A percentile compares a stretch with the other conserved stretches of the same genome.
phyloP scores from a whole-genome alignment of 2,113 vertebrate species.

The Actinemys pallida region DNA sequence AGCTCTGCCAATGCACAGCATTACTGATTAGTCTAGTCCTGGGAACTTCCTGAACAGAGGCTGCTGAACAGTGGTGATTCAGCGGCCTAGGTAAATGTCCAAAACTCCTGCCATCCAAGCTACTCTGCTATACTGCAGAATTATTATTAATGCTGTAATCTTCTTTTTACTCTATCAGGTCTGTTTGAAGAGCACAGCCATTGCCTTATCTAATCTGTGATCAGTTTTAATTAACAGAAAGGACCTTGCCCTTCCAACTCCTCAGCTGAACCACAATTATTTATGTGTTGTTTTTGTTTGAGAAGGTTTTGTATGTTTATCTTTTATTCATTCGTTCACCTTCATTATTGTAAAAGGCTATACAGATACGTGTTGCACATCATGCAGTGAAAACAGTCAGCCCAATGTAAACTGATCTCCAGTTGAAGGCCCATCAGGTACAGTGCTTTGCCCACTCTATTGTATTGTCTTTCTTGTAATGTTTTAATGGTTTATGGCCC shows the following conservation, averaged over 20 bases:
- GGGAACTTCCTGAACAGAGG: not conserved
- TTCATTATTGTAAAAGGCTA: not conserved
- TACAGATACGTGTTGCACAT: not conserved
- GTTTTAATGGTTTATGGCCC: not conserved
- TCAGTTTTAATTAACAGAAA: not conserved
- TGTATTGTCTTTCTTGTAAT: not conserved
- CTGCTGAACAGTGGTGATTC: not conserved
- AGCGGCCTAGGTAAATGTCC: fast-evolving
- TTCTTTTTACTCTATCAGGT: not conserved
- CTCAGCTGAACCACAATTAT: not conserved
- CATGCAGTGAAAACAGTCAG: not conserved
- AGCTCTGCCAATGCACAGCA: not conserved
- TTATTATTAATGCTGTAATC: not conserved
- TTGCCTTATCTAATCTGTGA: not conserved
- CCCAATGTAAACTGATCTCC: not conserved
- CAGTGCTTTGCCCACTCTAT: not conserved
- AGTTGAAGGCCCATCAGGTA: not conserved
- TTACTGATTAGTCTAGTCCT: not conserved
- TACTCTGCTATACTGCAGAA: not conserved
- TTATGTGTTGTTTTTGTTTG: not conserved
- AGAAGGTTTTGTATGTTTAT: not conserved
- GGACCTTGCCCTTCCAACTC: not conserved
- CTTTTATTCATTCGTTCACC: too few relatives aligned
- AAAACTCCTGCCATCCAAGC: not conserved
- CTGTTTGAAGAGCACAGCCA: not conserved